Conservation (phyloP, 2,888 invertebrate genomes). For the Syrista parreyssii region DNA sequence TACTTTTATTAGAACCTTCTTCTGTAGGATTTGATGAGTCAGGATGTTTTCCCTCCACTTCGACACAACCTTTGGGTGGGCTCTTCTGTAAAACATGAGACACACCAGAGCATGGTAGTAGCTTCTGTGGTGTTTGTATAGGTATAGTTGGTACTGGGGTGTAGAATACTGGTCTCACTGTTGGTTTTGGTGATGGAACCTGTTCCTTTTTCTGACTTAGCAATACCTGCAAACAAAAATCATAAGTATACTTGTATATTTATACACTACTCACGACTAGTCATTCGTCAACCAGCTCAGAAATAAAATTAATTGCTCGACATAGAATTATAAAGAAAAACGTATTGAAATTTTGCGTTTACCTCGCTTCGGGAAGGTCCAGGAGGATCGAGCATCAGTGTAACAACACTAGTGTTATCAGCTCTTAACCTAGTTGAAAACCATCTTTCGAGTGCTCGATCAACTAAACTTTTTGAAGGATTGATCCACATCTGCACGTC, state of each 20-base stretch:
- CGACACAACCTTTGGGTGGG: background rate
- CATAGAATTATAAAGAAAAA: background rate
- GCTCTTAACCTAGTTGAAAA: conserved; percentile 87
- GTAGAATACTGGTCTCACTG: conserved; percentile 10
- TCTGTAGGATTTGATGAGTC: conserved; percentile 38
- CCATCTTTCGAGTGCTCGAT: conserved; percentile 86
- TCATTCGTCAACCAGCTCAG: background rate
- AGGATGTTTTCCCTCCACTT: conserved; percentile 34
- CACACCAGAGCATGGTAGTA: background rate
- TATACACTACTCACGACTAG: background rate
- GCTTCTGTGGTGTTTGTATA: conserved; percentile 6
- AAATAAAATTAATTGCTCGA: conserved; percentile 8
- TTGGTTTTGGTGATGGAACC: conserved; percentile 29
- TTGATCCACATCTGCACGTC: conserved; percentile 79
- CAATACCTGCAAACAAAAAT: conserved; percentile 41
- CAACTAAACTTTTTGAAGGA: conserved; percentile 91
- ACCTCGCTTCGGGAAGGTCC: conserved; percentile 81
- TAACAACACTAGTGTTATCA: conserved; percentile 96
- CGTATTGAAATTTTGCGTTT: background rate
- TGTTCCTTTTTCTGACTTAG: conserved; percentile 53
- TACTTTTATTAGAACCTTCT: conserved; percentile 1
- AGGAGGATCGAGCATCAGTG: conserved; percentile 90
- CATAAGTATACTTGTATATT: background rate
- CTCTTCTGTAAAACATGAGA: background rate
- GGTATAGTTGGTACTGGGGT: conserved; percentile 15